Percentiles rank a stretch among this genome's conserved stretches.
Evolutionary conservation across 2,797 vertebrate genomes (phyloP).

Genomic region (Emydoidea blandingii): DNA sequence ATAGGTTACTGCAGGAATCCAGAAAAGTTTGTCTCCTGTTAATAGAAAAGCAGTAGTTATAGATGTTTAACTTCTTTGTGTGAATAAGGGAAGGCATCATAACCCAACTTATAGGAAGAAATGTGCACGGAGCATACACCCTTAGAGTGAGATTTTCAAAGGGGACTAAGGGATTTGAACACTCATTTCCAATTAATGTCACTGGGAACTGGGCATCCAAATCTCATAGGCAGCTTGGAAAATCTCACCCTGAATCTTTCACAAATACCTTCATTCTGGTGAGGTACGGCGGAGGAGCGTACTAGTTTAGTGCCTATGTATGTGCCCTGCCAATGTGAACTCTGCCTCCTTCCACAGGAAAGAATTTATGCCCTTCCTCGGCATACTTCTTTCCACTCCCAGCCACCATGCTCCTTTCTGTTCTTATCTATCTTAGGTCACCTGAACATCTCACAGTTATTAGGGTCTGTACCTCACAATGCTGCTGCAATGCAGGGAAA

Average conservation of each 20-base stretch:
- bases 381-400: neutral
- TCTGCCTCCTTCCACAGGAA: neutral
- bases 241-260: neutral
- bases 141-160: neutral
- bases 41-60: neutral
- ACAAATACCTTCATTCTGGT: neutral
- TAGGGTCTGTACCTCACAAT: neutral
- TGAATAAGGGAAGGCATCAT: neutral
- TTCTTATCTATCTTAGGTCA: neutral
- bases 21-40: neutral
- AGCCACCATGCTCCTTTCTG: rapidly evolving
- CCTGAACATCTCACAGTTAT: neutral
- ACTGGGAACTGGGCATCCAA: neutral
- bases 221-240: neutral
- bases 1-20: neutral
- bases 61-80: neutral
- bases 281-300: neutral
- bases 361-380: neutral
- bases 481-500: neutral
- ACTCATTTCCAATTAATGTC: neutral
- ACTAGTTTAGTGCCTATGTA: neutral
- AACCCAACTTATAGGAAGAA: neutral
- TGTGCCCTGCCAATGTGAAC: neutral
- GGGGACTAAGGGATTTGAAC: neutral
- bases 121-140: neutral